Percentiles rank a stretch among this genome's conserved stretches.
Conservation (phyloP, 92 coral and sea anemone genomes). For the Bergia puertoricense region DNA sequence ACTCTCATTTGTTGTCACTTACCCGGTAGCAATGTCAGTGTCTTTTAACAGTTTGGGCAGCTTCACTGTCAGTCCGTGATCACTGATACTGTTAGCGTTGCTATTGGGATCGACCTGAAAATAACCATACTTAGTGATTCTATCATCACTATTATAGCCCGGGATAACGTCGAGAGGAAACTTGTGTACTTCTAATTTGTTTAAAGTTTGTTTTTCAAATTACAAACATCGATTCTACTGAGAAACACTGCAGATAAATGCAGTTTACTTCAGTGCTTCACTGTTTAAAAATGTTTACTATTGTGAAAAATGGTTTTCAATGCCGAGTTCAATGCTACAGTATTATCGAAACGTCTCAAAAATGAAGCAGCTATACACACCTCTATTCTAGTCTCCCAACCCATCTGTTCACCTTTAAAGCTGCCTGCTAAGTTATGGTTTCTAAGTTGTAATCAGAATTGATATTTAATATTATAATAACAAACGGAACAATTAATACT, state of each 20-base stretch:
- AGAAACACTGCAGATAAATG: background rate
- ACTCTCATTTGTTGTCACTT: background rate
- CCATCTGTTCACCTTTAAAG: background rate
- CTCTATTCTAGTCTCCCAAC: background rate
- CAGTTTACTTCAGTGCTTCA: background rate
- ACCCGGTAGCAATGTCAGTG: background rate
- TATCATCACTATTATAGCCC: background rate
- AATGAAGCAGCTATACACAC: background rate
- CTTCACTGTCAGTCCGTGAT: conserved; percentile 1
- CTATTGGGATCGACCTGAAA: background rate
- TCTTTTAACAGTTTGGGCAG: background rate
- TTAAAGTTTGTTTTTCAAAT: too few relatives aligned
- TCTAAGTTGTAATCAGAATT: too few relatives aligned
- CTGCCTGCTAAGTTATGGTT: background rate
- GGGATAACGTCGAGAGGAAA: background rate
- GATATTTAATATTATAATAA: too few relatives aligned
- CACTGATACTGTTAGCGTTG: background rate
- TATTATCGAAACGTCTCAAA: background rate
- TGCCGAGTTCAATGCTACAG: background rate
- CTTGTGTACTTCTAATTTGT: background rate
- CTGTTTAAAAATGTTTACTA: too few relatives aligned
- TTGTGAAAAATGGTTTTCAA: background rate
- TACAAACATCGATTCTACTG: background rate
- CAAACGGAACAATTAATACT: too few relatives aligned
- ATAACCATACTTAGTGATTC: background rate